A percentile compares a stretch with the other conserved stretches of the same genome.
Conservation (phyloP, 2,797 vertebrate species). For the Varecia variegata region DNA sequence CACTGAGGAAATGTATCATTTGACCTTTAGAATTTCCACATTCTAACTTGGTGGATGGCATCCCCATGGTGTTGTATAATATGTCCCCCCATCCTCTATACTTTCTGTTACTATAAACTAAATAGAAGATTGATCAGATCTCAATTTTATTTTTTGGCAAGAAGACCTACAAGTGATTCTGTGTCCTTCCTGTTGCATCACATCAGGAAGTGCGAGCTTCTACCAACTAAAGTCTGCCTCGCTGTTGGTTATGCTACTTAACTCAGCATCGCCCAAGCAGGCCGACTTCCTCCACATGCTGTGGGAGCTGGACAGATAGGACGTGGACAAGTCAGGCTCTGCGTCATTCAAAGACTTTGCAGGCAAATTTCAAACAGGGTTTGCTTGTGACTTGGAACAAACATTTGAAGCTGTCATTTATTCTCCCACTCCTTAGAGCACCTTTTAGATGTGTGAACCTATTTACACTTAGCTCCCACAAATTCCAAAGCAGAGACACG, state of each 20-base stretch:
- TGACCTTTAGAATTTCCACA: neutral
- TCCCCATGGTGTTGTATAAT: accelerated
- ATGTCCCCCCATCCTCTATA: neutral
- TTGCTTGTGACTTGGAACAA: neutral
- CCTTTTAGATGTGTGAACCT: neutral
- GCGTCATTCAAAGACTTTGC: neutral
- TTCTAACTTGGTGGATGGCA: no score
- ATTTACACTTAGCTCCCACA: neutral
- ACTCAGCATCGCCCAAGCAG: neutral
- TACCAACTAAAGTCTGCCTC: neutral
- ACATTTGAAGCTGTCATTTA: neutral
- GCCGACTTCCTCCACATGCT: neutral
- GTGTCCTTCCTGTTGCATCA: neutral
- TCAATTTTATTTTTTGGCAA: neutral
- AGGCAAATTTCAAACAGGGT: neutral
- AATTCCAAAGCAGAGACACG: neutral
- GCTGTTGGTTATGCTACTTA: neutral
- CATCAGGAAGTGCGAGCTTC: neutral
- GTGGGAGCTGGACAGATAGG: neutral
- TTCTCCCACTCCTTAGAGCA: neutral
- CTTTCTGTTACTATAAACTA: neutral
- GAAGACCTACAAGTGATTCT: neutral
- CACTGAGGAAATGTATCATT: neutral
- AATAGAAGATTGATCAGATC: neutral
- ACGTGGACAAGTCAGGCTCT: neutral